These are phyloP conservation scores for Nomia melanderi DNA, from an alignment of 1,140 invertebrate genomes.

Conservation along the genomic window DNA sequence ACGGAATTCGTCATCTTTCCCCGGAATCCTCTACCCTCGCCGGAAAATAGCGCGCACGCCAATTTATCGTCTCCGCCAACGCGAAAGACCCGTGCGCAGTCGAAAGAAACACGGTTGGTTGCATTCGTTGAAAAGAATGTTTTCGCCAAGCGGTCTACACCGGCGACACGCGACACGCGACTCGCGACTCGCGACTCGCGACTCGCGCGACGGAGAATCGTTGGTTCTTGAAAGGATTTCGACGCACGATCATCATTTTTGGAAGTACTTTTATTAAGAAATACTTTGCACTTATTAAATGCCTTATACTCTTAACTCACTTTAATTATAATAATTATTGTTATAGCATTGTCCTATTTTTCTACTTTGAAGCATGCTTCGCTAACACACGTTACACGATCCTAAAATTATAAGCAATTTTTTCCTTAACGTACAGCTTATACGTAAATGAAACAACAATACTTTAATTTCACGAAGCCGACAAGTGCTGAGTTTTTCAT, in stretches of 20 bases:
- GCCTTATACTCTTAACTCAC: constrained; percentile 80
- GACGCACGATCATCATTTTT: constrained; percentile 45
- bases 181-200: neutral
- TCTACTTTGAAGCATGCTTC: constrained; percentile 81
- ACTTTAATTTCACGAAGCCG: constrained; percentile 71
- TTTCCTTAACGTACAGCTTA: constrained; percentile 76
- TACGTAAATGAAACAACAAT: constrained; percentile 74
- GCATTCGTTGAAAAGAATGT: too few species aligned
- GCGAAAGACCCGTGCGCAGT: too few species aligned
- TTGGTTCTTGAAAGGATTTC: neutral
- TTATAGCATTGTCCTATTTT: constrained; percentile 80
- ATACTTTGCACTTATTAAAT: constrained; percentile 82
- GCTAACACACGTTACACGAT: constrained; percentile 80
- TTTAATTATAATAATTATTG: constrained; percentile 81
- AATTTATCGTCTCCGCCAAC: too few species aligned
- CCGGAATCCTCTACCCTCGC: too few species aligned
- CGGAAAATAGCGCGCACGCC: too few species aligned
- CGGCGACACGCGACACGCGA: neutral
- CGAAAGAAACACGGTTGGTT: too few species aligned
- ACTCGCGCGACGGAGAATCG: neutral
- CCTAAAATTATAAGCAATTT: constrained; percentile 79
- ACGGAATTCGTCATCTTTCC: too few species aligned
- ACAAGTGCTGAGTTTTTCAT: constrained; percentile 52
- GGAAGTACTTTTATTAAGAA: constrained; percentile 82
- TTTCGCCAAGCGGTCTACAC: too few species aligned